phyloP scores from a whole-genome alignment of 2,113 vertebrate genomes.

The Aleadryas rufinucha region DNA sequence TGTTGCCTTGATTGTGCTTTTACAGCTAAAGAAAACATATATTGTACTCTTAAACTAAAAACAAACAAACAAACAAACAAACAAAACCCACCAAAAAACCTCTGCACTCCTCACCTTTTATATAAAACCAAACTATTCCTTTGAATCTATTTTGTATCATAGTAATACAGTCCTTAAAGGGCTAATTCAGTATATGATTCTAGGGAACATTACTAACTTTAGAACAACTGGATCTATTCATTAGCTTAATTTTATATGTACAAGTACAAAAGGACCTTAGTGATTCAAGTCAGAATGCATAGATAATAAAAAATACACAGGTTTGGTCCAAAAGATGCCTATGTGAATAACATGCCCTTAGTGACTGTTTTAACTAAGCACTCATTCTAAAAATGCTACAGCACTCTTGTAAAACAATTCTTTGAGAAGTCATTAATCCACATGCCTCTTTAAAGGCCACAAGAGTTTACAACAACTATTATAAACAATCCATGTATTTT shows the following conservation, averaged over 20 bases:
- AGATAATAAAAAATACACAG: neutral
- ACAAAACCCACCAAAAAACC: neutral
- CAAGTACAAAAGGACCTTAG: neutral
- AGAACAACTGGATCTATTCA: neutral
- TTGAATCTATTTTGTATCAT: conserved; percentile 10
- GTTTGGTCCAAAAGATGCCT: neutral
- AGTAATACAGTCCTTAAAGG: neutral
- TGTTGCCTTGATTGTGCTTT: conserved; percentile 81
- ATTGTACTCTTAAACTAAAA: conserved; percentile 72
- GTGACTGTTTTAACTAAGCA: conserved; percentile 8
- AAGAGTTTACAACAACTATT: neutral
- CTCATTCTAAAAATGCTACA: neutral
- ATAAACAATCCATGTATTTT: neutral
- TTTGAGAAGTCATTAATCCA: neutral
- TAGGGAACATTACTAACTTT: neutral
- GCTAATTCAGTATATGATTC: neutral
- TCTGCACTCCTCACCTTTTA: neutral
- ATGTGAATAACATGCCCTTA: neutral
- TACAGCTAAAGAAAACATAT: conserved; percentile 80
- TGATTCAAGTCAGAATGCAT: neutral
- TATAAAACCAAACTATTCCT: conserved; percentile 18
- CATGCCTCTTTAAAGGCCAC: neutral
- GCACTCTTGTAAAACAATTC: neutral
- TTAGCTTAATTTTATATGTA: neutral
- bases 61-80: conserved; percentile 29